Evolutionary conservation across 2,888 invertebrate species (phyloP).

Genomic region (Ischnura elegans): DNA sequence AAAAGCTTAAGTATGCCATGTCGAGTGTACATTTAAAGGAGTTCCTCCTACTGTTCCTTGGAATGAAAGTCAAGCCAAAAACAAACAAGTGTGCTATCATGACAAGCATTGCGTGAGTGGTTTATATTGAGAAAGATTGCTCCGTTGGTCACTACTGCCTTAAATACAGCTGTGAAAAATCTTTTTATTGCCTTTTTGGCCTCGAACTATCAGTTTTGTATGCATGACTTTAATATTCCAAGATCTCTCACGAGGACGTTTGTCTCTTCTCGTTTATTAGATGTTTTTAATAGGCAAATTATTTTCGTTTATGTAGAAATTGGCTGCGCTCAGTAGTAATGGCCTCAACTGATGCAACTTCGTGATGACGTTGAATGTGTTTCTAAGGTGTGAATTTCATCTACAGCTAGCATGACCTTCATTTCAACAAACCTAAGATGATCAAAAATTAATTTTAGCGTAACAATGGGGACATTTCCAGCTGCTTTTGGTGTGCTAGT

Average conservation of each 20-base stretch:
- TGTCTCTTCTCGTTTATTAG: neutral
- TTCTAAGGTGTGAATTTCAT: neutral
- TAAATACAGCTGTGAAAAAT: neutral
- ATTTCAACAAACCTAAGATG: neutral
- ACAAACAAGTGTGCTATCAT: neutral
- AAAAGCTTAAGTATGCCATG: slow-evolving; percentile 48
- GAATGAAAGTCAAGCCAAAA: neutral
- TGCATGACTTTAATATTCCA: neutral
- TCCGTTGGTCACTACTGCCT: neutral
- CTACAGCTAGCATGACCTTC: slow-evolving; percentile 27
- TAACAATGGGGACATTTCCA: neutral
- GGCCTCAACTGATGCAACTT: neutral
- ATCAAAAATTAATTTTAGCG: neutral
- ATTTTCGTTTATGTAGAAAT: neutral
- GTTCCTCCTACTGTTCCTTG: neutral
- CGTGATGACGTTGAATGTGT: neutral
- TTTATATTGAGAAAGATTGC: neutral
- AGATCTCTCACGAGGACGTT: neutral
- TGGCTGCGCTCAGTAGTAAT: neutral
- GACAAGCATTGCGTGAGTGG: neutral
- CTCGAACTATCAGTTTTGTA: neutral
- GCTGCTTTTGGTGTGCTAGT: neutral
- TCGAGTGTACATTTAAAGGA: slow-evolving; percentile 64
- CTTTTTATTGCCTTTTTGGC: neutral
- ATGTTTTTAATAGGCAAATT: neutral